Evolutionary conservation across 1,140 invertebrate genomes (phyloP).

Genomic region (Cecropterus lyciades): DNA sequence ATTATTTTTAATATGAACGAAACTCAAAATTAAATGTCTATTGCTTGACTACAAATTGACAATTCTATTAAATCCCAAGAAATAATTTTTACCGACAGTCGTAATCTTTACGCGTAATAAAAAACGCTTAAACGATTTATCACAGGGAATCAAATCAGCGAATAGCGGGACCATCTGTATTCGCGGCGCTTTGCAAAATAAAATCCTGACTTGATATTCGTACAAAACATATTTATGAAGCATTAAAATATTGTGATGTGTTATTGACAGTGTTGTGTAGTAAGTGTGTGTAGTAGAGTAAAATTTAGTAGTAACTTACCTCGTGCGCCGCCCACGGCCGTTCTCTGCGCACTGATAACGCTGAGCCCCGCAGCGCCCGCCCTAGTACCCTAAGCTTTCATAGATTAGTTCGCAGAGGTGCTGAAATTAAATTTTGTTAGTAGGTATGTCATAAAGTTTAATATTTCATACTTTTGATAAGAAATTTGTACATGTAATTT

Average conservation of each 20-base stretch:
- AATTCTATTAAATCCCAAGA: background rate
- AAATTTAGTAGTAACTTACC: slow-evolving; percentile 46
- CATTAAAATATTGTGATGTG: background rate
- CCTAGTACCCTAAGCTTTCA: slow-evolving; percentile 28
- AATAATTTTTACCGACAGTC: background rate
- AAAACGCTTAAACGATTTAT: slow-evolving; percentile 20
- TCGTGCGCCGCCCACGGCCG: slow-evolving; percentile 51
- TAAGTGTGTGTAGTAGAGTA: slow-evolving; percentile 12
- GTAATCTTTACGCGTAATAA: slow-evolving; percentile 11
- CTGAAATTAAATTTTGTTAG: background rate
- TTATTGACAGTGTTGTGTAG: background rate
- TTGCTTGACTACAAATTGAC: background rate
- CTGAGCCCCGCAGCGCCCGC: slow-evolving; percentile 39
- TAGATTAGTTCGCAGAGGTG: slow-evolving; percentile 23
- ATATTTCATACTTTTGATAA: too few relatives aligned
- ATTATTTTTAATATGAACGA: background rate
- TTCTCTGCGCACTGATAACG: slow-evolving; percentile 60
- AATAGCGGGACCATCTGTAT: slow-evolving; percentile 2
- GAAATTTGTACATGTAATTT: too few relatives aligned
- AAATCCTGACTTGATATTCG: background rate
- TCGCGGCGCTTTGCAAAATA: background rate
- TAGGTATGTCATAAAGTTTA: too few relatives aligned
- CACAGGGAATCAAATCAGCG: slow-evolving; percentile 19
- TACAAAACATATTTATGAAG: background rate
- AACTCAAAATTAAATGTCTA: background rate